Conservation (phyloP, 2,113 vertebrate genomes). For the Grantiella picta region DNA sequence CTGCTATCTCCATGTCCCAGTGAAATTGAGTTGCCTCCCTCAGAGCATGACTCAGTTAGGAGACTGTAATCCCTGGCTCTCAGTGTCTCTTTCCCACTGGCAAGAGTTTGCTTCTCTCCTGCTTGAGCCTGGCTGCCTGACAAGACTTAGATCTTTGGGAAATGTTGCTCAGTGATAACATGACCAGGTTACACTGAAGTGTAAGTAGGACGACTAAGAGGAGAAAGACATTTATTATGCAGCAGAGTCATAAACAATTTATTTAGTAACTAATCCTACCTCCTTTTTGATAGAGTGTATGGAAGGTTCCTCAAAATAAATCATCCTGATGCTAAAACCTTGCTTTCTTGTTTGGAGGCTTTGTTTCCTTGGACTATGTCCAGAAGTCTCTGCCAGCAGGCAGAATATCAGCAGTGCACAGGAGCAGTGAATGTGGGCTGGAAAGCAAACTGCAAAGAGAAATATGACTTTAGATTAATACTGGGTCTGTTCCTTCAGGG, state of each 20-base stretch:
- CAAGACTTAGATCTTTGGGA: not conserved
- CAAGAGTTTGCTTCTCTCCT: not conserved
- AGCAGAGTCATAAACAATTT: not conserved
- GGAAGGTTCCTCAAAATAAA: not conserved
- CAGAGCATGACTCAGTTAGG: not conserved
- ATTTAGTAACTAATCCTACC: not conserved
- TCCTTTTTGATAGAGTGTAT: not conserved
- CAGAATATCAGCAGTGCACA: not conserved
- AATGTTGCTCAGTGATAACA: not conserved
- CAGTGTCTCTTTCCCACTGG: not conserved
- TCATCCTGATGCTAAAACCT: not conserved
- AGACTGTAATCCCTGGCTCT: not conserved
- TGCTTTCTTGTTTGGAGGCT: not conserved
- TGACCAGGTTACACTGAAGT: not conserved
- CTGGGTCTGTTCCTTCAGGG: not conserved
- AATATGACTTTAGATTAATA: not conserved
- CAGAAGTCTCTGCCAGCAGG: not conserved
- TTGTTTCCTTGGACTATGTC: not conserved
- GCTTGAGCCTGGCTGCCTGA: not conserved
- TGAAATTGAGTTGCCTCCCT: not conserved
- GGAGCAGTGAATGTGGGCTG: not conserved
- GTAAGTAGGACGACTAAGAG: not conserved
- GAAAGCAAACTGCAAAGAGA: not conserved
- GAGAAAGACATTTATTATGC: not conserved
- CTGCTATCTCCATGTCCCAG: fast-evolving